Conservation (phyloP, 2,888 invertebrate species). For the Oeneis ivallda region DNA sequence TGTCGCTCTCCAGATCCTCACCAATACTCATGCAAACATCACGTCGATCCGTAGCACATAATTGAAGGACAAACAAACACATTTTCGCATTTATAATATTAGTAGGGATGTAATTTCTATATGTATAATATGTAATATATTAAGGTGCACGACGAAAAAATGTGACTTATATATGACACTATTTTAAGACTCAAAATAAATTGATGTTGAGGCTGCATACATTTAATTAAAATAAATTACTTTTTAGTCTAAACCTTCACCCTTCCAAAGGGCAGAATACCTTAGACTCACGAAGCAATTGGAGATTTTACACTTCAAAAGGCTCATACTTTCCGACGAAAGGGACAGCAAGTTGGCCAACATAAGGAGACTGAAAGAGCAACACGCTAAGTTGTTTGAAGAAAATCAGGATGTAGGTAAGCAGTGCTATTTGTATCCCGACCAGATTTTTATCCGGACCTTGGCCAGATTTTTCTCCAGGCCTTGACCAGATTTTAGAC, state of each 20-base stretch:
- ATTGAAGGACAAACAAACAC: too few species aligned
- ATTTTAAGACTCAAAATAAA: too few species aligned
- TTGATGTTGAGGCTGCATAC: too few species aligned
- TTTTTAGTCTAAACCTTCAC: slow-evolving; percentile 82
- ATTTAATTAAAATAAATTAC: background rate
- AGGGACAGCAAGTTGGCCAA: slow-evolving; percentile 84
- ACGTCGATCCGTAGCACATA: too few species aligned
- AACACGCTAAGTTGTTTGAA: slow-evolving; percentile 83
- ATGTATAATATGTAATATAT: too few species aligned
- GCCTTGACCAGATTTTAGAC: background rate
- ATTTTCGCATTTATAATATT: too few species aligned
- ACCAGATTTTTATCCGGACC: background rate
- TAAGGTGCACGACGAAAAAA: too few species aligned
- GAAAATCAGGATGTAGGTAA: slow-evolving; percentile 86
- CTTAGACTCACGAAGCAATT: slow-evolving; percentile 84
- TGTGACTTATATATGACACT: too few species aligned
- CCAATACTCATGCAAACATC: too few species aligned
- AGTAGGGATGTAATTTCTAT: too few species aligned
- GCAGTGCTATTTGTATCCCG: slow-evolving; percentile 29
- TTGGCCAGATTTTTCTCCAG: too few species aligned
- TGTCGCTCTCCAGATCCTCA: too few species aligned
- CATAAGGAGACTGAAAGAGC: slow-evolving; percentile 84
- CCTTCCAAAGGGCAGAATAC: slow-evolving; percentile 84
- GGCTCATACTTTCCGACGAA: slow-evolving; percentile 86
- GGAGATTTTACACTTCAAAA: slow-evolving; percentile 86